Evolutionary conservation across 2,113 vertebrate genomes (phyloP).

Genomic region (Canis aureus): DNA sequence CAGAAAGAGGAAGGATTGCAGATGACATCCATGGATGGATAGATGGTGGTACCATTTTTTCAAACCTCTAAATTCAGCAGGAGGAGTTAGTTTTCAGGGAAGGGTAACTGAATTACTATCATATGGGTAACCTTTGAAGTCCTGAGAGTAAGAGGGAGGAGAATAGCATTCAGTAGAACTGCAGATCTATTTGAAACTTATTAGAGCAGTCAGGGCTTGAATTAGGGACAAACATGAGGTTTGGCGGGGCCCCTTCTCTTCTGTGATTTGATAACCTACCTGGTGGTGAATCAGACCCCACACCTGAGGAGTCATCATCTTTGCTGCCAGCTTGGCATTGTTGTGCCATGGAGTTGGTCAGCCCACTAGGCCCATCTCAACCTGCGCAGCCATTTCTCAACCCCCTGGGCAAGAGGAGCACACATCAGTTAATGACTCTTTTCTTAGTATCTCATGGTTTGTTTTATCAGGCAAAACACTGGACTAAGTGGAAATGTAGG

Average conservation of each 20-base stretch:
- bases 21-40: background rate
- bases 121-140: background rate
- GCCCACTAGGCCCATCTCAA: too few relatives aligned
- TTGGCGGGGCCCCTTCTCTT: background rate
- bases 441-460: background rate
- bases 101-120: background rate
- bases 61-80: background rate
- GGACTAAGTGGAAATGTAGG: background rate
- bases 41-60: background rate
- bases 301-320: background rate
- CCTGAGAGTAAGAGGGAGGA: background rate
- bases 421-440: background rate
- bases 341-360: background rate
- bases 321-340: background rate
- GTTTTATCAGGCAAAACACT: background rate
- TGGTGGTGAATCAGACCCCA: background rate
- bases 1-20: background rate
- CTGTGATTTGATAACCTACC: background rate
- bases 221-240: background rate
- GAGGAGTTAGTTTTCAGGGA: background rate
- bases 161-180: too few relatives aligned
- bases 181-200: background rate
- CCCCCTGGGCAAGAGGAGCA: background rate
- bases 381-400: background rate
- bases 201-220: background rate